These are phyloP conservation scores for Antheraea assamensis DNA, from an alignment of 2,888 invertebrate genomes.

Conservation along the genomic window DNA sequence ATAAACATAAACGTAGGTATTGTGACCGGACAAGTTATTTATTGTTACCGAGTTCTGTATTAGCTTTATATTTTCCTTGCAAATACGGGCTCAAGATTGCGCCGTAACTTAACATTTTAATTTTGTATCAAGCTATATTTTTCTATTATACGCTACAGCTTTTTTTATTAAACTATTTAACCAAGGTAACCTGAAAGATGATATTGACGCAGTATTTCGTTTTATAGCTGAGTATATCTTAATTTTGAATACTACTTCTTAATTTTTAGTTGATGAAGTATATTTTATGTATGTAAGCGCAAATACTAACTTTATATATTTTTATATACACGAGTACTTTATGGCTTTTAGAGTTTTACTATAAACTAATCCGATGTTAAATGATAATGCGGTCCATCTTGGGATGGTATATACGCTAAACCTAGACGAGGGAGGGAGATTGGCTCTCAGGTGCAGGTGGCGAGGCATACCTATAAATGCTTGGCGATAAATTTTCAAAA, in stretches of 20 bases:
- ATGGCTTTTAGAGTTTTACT: no score
- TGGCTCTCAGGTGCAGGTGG: no score
- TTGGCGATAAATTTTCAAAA: no score
- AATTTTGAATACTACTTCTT: background rate
- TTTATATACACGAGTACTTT: no score
- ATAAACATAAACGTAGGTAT: background rate
- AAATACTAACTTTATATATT: no score
- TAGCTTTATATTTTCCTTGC: conserved; percentile 30
- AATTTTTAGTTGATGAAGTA: background rate
- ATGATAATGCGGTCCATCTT: no score
- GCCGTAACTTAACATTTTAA: conserved; percentile 5
- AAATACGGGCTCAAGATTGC: conserved; percentile 6
- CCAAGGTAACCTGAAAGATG: background rate
- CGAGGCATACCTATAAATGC: no score
- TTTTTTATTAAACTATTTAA: background rate
- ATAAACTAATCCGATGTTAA: no score
- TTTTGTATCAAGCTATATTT: conserved; percentile 11
- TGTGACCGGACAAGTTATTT: conserved; percentile 32
- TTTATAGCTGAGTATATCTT: background rate
- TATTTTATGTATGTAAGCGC: background rate
- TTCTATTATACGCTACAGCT: conserved; percentile 1
- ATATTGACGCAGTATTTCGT: background rate
- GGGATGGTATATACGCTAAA: no score
- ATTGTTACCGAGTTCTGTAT: conserved; percentile 29
- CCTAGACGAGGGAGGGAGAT: no score